Percentiles rank a stretch among this genome's conserved stretches.
phyloP scores from a whole-genome alignment of 2,888 invertebrate species.

The Ennomos quercinarius region DNA sequence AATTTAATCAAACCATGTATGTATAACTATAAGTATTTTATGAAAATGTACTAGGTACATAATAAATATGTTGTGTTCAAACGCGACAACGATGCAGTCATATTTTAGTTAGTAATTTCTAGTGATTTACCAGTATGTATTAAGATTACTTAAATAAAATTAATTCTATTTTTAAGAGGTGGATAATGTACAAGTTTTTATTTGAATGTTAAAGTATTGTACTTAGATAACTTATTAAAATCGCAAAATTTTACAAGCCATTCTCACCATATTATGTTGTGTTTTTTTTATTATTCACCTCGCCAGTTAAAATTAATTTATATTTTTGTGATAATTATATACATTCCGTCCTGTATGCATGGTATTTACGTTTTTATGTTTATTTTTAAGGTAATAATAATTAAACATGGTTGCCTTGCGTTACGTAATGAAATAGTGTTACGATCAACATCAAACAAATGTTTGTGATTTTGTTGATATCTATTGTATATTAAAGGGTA shows the following conservation, averaged over 20 bases:
- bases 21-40: conserved; percentile 40
- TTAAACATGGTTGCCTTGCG: conserved; percentile 75
- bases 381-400: conserved; percentile 47
- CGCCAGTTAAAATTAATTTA: conserved; percentile 19
- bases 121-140: conserved; percentile 61
- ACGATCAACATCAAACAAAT: conserved; percentile 27
- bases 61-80: conserved; percentile 55
- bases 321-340: conserved; percentile 68
- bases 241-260: no score
- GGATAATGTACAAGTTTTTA: conserved; percentile 3
- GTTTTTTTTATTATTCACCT: conserved; percentile 20
- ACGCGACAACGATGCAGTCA: conserved; percentile 71
- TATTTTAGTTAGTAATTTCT: conserved; percentile 55
- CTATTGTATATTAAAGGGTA: conserved; percentile 17
- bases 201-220: no score
- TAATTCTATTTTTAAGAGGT: conserved; percentile 34
- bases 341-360: conserved; percentile 55
- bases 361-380: conserved; percentile 40
- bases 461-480: conserved; percentile 31
- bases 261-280: neutral
- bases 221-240: no score
- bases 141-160: conserved; percentile 27
- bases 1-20: conserved; percentile 12
- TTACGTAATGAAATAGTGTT: conserved; percentile 65
- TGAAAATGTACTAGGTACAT: conserved; percentile 24